These are phyloP conservation scores for Pemphigus obesinymphae DNA, from an alignment of 1,140 invertebrate genomes.

Conservation along the genomic window DNA sequence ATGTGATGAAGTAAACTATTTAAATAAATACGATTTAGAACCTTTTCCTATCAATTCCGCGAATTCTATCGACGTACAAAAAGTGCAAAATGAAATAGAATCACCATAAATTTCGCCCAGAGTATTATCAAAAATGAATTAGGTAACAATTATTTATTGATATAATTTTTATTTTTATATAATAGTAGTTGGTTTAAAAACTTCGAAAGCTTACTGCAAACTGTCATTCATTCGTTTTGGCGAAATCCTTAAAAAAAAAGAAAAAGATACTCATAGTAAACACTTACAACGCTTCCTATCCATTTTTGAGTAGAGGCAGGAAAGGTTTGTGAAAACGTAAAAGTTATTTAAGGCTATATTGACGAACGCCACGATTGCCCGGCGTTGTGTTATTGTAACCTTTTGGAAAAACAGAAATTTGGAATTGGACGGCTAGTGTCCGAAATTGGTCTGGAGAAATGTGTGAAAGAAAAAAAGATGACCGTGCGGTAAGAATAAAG, in stretches of 20 bases:
- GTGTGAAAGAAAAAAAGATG: neutral
- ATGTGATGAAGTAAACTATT: too few species aligned
- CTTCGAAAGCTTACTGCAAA: neutral
- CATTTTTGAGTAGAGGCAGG: neutral
- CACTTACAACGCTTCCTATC: neutral
- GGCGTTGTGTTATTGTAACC: too few species aligned
- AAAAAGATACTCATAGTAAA: neutral
- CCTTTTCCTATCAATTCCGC: too few species aligned
- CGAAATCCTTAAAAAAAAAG: neutral
- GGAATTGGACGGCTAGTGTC: neutral
- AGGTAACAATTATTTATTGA: too few species aligned
- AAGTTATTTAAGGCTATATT: slow-evolving; percentile 19
- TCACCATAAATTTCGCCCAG: too few species aligned
- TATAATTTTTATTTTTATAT: too few species aligned
- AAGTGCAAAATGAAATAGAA: too few species aligned
- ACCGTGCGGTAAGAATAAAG: neutral
- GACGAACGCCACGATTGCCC: neutral
- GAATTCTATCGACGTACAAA: too few species aligned
- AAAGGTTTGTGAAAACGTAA: neutral
- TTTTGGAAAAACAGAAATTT: slow-evolving; percentile 1
- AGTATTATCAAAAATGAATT: too few species aligned
- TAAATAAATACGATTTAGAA: too few species aligned
- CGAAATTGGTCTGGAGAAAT: slow-evolving; percentile 3
- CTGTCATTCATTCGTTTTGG: neutral
- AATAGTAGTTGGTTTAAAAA: too few species aligned